Evolutionary conservation across 64 coral and sea anemone genomes (phyloP).

Genomic region (Stichodactyla helianthus): DNA sequence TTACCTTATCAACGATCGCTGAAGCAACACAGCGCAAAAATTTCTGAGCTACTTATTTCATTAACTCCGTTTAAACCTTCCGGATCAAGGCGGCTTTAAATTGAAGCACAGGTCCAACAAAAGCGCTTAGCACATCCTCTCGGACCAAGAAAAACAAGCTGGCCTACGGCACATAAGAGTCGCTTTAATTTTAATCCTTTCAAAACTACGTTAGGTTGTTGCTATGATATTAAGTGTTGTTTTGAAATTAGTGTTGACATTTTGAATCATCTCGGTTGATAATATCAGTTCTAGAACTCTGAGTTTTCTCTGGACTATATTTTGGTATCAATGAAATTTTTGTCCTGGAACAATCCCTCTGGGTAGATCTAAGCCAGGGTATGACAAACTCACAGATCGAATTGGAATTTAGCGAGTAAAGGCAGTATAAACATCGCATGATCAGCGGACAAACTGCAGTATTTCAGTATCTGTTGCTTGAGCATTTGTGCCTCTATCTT

Average conservation of each 20-base stretch:
- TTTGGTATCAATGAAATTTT: too few species aligned
- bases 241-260: too few species aligned
- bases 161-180: neutral
- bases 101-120: neutral
- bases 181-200: neutral
- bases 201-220: neutral
- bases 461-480: too few species aligned
- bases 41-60: neutral
- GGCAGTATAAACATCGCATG: too few species aligned
- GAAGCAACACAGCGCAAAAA: neutral
- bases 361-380: too few species aligned
- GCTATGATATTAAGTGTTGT: neutral
- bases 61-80: neutral
- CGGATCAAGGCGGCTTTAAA: neutral
- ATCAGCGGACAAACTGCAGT: too few species aligned
- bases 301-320: too few species aligned
- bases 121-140: neutral
- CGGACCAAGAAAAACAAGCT: neutral
- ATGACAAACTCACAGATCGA: too few species aligned
- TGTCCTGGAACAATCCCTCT: too few species aligned
- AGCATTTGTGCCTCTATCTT: too few species aligned
- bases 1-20: neutral
- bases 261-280: neutral
- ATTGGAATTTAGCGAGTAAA: too few species aligned
- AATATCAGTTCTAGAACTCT: neutral